Base-by-base conservation (phyloP, 2,888 invertebrate genomes). In the Liopterus haemorrhoidalis region DNA sequence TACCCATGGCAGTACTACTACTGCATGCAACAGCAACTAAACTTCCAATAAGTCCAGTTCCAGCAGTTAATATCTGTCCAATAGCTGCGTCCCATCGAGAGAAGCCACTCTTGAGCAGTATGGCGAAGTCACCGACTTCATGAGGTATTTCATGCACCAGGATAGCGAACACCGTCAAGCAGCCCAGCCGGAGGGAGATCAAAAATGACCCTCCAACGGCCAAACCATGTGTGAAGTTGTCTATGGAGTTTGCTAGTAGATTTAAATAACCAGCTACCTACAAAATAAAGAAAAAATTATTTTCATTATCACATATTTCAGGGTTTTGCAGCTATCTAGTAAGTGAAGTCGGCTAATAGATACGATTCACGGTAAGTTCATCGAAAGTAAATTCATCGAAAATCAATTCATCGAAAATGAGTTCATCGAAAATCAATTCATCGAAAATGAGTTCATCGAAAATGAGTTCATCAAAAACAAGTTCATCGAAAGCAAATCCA, bases 51-150 rank as follows among this genome's bases (percentile, higher is more conserved):
- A 96, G 72, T 20, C 94, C 94, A 3, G 93, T 89, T 25, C 82
- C 77, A 2, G 95, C 94, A 0, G 96, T 96, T 36, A 90, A 72
- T 52, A 96, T 54, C 70, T 99, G 97, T 11, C 93, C 95, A 61
- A 86, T 85, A 2, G 95, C 95, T 1, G 97, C 97, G 60, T 89
- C 87, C 87, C 90, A 91, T 56, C 93, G 74, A 41, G 84, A 84
- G 68, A 97, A 97, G 1, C 97, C 97, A 32, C 90, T 86, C 53
- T 80, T 83, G 43, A 99, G 73, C 24, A 99, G 70, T 55, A 99
- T 97, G 9, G 96, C 97, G 68, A 97, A 97, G 68, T 99, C 97
- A 0, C 95, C 95, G n/a, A 97, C 85, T 69, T 99, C 97, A 65
- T 99, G 97, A 0, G 97, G 97, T 46, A 99, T 90, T 71, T 97